Evolutionary conservation across 1,140 invertebrate species (phyloP).

Genomic region (Drosophila sp.): DNA sequence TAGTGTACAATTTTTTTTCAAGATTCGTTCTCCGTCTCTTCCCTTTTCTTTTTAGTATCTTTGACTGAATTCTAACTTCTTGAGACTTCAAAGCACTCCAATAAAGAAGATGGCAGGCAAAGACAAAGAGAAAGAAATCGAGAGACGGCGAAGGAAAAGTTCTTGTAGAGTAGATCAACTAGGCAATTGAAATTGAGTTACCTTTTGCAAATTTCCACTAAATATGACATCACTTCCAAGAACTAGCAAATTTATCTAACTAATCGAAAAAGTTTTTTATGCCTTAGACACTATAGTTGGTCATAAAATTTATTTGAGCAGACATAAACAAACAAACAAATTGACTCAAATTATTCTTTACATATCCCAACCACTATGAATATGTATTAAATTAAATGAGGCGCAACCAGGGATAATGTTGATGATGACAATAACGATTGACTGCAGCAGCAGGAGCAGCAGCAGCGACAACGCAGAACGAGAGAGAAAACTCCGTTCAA

Average conservation of each 20-base stretch:
- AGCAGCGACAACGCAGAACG: neutral
- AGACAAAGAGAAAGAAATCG: constrained; percentile 16
- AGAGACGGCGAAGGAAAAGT: no score
- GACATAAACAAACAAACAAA: constrained; percentile 60
- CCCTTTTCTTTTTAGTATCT: neutral
- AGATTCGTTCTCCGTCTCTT: constrained; percentile 22
- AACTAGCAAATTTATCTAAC: neutral
- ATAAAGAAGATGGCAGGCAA: neutral
- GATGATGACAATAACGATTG: constrained; percentile 29
- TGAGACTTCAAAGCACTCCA: constrained; percentile 13
- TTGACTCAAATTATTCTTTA: constrained; percentile 61
- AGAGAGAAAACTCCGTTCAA: constrained; percentile 38
- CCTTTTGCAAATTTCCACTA: neutral
- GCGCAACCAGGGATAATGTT: constrained; percentile 50
- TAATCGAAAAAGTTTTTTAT: constrained; percentile 6
- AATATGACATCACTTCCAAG: constrained; percentile 1
- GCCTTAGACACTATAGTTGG: constrained; percentile 7
- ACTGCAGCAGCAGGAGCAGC: neutral
- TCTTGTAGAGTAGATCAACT: no score
- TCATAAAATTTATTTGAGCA: constrained; percentile 53
- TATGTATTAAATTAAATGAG: constrained; percentile 68
- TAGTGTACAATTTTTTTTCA: constrained; percentile 64
- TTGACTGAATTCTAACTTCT: constrained; percentile 17
- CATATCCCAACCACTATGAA: neutral
- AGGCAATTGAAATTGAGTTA: constrained; percentile 1